Conservation (phyloP, 2,888 invertebrate species). For the Aphrophora alni region DNA sequence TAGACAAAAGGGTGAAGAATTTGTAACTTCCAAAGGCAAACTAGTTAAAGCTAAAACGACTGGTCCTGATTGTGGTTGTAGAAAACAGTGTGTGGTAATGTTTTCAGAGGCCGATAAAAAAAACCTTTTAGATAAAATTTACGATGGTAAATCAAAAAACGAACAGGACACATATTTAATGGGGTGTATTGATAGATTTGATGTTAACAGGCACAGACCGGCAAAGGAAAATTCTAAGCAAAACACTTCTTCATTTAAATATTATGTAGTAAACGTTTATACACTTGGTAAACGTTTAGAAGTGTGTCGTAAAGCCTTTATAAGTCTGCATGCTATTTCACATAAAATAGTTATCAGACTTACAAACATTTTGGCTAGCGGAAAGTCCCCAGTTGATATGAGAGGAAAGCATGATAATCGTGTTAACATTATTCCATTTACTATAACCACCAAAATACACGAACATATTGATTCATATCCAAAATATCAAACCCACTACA, state of each 20-base stretch:
- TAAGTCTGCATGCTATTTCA: not conserved
- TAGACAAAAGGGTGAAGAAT: not conserved
- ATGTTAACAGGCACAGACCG: not conserved
- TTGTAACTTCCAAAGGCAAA: not conserved
- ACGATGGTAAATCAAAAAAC: not conserved
- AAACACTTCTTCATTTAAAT: not conserved
- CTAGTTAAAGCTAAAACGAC: not conserved
- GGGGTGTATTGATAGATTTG: not conserved
- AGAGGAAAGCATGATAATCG: not conserved
- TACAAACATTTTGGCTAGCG: not conserved
- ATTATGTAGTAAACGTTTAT: not conserved
- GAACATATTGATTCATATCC: not conserved
- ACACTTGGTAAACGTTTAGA: not conserved
- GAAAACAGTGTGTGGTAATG: not conserved
- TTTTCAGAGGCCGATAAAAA: not conserved
- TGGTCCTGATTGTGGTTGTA: not conserved
- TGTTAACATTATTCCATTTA: not conserved
- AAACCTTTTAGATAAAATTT: not conserved
- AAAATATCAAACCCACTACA: not conserved
- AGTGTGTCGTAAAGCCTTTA: too few relatives aligned
- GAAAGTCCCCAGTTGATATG: not conserved
- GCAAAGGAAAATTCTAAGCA: not conserved
- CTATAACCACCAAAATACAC: not conserved
- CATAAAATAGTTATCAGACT: not conserved
- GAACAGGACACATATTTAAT: not conserved